phyloP scores from a whole-genome alignment of 2,797 vertebrate genomes.

The Oreonectes daqikongensis region DNA sequence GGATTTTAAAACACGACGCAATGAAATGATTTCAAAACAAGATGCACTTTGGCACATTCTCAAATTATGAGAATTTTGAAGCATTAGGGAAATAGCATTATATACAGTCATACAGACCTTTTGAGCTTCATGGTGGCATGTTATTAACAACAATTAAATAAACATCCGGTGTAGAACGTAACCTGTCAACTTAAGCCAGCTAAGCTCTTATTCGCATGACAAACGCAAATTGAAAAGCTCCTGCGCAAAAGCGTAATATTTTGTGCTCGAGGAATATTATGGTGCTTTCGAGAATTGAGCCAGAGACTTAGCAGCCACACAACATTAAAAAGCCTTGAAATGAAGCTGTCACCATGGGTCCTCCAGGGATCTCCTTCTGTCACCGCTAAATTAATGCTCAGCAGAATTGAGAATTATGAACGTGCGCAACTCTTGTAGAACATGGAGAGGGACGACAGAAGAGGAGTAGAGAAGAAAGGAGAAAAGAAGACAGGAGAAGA shows the following conservation, averaged over 20 bases:
- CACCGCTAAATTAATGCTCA: conserved; percentile 62
- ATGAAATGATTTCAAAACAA: too few relatives aligned
- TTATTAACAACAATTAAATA: conserved; percentile 38
- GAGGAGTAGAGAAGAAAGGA: neutral
- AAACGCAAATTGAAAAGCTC: conserved; percentile 47
- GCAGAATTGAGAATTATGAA: conserved; percentile 64
- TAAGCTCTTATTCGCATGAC: conserved; percentile 52
- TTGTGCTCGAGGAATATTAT: conserved; percentile 64
- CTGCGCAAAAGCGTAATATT: conserved; percentile 51
- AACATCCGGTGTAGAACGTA: conserved; percentile 47
- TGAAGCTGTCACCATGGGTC: conserved; percentile 60
- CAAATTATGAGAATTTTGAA: neutral
- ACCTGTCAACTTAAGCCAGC: conserved; percentile 46
- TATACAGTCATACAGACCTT: neutral
- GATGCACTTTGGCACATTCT: neutral
- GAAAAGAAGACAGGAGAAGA: neutral
- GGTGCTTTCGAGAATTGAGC: conserved; percentile 59
- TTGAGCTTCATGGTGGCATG: neutral
- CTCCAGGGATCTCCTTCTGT: conserved; percentile 49
- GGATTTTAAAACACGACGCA: too few relatives aligned
- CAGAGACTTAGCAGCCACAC: conserved; percentile 50
- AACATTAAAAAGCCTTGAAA: conserved; percentile 58
- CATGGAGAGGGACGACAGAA: conserved; percentile 40
- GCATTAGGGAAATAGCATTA: neutral
- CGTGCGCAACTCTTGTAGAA: conserved; percentile 53